phyloP scores from a whole-genome alignment of 1,140 invertebrate genomes.

The Tetramorium simillimum region DNA sequence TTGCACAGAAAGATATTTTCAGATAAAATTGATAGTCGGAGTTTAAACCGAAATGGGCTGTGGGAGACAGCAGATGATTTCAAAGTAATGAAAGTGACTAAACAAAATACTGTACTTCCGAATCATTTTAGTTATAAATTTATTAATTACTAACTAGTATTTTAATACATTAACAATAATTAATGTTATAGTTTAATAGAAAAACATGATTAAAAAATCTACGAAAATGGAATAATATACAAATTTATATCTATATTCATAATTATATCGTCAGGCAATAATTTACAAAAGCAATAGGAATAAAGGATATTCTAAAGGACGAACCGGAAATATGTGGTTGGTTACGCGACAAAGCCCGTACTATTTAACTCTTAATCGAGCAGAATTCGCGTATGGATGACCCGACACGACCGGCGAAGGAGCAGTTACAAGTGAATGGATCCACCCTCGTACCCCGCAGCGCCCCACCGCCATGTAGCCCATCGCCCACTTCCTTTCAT shows the following conservation, averaged over 20 bases:
- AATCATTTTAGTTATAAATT: slow-evolving; percentile 2
- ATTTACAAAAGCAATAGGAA: background rate
- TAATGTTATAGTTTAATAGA: background rate
- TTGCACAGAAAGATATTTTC: slow-evolving; percentile 13
- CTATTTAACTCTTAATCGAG: slow-evolving; percentile 84
- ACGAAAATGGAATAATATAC: background rate
- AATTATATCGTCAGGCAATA: background rate
- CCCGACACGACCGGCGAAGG: slow-evolving; percentile 79
- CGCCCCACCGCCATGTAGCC: slow-evolving; percentile 42
- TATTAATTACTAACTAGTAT: background rate
- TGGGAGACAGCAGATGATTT: slow-evolving; percentile 63
- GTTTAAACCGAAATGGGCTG: slow-evolving; percentile 77
- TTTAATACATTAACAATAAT: background rate
- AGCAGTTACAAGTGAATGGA: slow-evolving; percentile 81
- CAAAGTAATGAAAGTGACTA: slow-evolving; percentile 82
- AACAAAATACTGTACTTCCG: slow-evolving; percentile 71
- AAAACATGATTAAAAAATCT: background rate
- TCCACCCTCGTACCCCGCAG: slow-evolving; percentile 54
- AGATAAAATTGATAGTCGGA: slow-evolving; percentile 2
- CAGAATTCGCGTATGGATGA: slow-evolving; percentile 80
- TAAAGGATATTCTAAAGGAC: background rate
- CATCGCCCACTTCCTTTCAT: slow-evolving; percentile 81
- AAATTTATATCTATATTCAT: background rate
- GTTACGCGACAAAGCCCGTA: slow-evolving; percentile 48
- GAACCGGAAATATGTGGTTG: slow-evolving; percentile 28